Percentiles rank a stretch among this genome's conserved stretches.
Evolutionary conservation across 2,797 vertebrate species (phyloP).

Genomic region (Vespertilio murinus): DNA sequence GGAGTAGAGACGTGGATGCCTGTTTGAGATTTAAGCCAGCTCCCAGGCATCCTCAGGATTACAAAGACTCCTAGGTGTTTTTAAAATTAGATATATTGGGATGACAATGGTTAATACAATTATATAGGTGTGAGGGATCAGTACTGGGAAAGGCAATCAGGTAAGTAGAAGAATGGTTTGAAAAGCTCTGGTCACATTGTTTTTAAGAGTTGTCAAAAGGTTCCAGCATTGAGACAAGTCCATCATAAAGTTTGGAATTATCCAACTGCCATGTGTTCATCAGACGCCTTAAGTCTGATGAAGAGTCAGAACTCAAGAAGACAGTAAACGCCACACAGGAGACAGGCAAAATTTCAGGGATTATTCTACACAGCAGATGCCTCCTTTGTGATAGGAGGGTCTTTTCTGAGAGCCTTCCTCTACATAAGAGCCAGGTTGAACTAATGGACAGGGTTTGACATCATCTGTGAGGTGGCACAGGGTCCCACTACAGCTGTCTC

Average conservation of each 20-base stretch:
- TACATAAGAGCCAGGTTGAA: not conserved
- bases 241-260: not conserved
- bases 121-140: not conserved
- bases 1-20: not conserved
- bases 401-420: not conserved
- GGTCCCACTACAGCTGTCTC: fast-evolving
- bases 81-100: not conserved
- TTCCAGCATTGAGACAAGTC: not conserved
- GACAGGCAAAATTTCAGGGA: not conserved
- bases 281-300: not conserved
- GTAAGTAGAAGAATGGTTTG: not conserved
- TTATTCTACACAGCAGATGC: not conserved
- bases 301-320: not conserved
- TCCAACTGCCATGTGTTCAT: not conserved
- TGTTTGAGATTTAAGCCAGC: not conserved
- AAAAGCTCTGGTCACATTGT: not conserved
- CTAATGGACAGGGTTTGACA: not conserved
- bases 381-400: not conserved
- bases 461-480: not conserved
- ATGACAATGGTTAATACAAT: not conserved
- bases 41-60: not conserved
- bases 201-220: not conserved
- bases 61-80: not conserved
- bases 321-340: not conserved
- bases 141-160: not conserved